These are phyloP conservation scores for Lasioglossum calceatum DNA, from an alignment of 2,888 invertebrate genomes.

Conservation along the genomic window DNA sequence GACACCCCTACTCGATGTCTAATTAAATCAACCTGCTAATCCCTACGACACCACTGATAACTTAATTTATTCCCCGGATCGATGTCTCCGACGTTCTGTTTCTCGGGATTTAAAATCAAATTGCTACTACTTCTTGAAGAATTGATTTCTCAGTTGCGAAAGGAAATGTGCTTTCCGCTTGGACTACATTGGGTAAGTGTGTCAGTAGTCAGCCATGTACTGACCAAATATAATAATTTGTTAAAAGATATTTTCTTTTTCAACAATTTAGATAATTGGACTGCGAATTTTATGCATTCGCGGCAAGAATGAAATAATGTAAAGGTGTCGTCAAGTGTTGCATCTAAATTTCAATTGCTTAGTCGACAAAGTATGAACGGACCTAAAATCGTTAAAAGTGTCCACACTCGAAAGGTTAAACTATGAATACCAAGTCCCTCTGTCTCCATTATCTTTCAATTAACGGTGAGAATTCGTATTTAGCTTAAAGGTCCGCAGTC, in stretches of 20 bases:
- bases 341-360: neutral
- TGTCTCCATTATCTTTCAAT: neutral
- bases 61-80: neutral
- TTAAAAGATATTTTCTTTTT: neutral
- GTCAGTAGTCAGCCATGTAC: neutral
- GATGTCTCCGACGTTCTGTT: neutral
- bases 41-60: neutral
- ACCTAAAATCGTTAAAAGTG: neutral
- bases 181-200: no score
- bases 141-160: neutral
- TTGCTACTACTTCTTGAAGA: neutral
- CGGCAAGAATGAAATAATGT: neutral
- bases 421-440: neutral
- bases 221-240: neutral
- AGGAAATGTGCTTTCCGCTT: neutral
- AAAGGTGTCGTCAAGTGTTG: no score
- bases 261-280: neutral
- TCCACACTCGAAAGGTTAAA: neutral
- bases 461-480: neutral
- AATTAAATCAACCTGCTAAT: constrained; percentile 5
- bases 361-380: no score
- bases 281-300: neutral
- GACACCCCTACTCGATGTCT: neutral
- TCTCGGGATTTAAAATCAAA: neutral
- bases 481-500: neutral